These are phyloP conservation scores for Xiphophorus hellerii DNA, from an alignment of 2,113 vertebrate species.

Conservation along the genomic window DNA sequence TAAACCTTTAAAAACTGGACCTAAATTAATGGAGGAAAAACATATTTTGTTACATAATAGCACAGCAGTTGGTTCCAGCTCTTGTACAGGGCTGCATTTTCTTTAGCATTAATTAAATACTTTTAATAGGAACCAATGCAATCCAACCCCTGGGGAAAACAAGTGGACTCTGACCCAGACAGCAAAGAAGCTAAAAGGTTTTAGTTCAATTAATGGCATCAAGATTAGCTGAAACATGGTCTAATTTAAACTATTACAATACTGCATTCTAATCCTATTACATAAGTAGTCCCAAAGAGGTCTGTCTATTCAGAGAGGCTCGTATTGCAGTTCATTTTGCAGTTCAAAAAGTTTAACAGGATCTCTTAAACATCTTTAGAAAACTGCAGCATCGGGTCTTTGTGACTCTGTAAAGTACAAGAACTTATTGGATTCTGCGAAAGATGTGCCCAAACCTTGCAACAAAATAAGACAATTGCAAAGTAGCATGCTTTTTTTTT, in stretches of 20 bases:
- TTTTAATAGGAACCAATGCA: background rate
- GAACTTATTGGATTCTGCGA: background rate
- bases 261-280: background rate
- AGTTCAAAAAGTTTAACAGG: background rate
- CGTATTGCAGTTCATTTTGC: no score
- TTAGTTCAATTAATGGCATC: background rate
- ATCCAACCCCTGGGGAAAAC: background rate
- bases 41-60: background rate
- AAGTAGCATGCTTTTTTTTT: no score
- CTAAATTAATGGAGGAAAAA: background rate
- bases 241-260: background rate
- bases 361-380: background rate
- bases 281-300: background rate
- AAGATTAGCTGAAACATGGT: background rate
- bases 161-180: background rate
- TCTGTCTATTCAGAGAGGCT: background rate
- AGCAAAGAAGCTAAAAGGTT: background rate
- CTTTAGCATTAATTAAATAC: background rate
- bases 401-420: background rate
- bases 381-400: background rate
- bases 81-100: background rate
- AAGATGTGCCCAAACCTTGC: background rate
- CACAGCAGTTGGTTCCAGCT: background rate
- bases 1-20: background rate
- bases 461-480: no score